Evolutionary conservation across 2,113 vertebrate species (phyloP).

Genomic region (Mobula hypostoma): DNA sequence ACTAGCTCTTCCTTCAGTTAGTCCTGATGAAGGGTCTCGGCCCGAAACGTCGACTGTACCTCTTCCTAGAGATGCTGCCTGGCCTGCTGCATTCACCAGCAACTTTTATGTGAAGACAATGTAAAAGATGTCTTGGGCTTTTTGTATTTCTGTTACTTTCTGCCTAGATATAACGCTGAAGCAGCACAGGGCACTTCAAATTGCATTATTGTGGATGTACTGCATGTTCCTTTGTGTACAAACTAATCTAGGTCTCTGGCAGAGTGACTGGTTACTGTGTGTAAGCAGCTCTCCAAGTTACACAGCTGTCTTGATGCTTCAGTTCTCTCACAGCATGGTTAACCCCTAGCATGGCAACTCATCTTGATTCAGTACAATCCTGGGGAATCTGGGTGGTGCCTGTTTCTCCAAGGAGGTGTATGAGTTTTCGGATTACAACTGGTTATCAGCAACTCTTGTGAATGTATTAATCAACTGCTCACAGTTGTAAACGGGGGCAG

Average conservation of each 20-base stretch:
- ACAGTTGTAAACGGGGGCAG: background rate
- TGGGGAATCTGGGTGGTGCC: slow-evolving; percentile 6
- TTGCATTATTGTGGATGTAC: background rate
- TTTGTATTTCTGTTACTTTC: background rate
- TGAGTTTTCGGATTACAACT: background rate
- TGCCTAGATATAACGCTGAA: background rate
- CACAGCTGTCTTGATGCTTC: background rate
- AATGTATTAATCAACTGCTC: background rate
- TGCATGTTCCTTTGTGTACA: background rate
- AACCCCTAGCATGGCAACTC: background rate
- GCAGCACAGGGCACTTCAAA: background rate
- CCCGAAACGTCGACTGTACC: too few relatives aligned
- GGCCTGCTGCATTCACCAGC: too few relatives aligned
- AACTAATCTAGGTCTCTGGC: background rate
- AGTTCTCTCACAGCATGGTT: background rate
- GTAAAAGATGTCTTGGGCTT: background rate
- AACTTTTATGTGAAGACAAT: background rate
- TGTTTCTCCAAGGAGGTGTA: slow-evolving; percentile 2
- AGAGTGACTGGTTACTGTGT: background rate
- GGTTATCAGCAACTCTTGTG: slow-evolving; percentile 8
- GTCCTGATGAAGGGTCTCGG: too few relatives aligned
- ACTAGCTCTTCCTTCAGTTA: too few relatives aligned
- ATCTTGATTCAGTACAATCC: background rate
- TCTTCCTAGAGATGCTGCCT: too few relatives aligned
- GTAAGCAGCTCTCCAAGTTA: background rate